Evolutionary conservation across 2,797 vertebrate species (phyloP).

Genomic region (Periparus ater): DNA sequence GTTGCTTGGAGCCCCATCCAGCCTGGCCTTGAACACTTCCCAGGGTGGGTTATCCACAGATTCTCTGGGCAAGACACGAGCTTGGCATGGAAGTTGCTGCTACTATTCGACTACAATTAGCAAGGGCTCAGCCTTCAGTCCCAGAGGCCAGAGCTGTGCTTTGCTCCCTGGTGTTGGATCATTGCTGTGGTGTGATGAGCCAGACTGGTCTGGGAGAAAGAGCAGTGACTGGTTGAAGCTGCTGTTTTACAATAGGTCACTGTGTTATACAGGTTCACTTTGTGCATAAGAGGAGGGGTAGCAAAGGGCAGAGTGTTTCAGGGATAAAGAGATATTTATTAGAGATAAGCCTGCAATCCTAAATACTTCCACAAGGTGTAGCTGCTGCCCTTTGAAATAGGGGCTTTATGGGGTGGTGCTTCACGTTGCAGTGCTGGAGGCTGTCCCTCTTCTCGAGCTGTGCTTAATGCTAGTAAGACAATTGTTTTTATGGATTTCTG

Average conservation of each 20-base stretch:
- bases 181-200: too few relatives aligned
- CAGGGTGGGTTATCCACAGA: accelerated
- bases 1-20: too few relatives aligned
- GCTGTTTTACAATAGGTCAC: neutral
- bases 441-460: too few relatives aligned
- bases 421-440: accelerated
- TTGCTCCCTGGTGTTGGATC: accelerated
- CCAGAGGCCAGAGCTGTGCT: neutral
- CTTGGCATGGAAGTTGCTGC: accelerated
- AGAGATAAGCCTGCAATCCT: neutral
- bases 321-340: neutral
- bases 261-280: neutral
- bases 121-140: neutral
- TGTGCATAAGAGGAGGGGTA: neutral
- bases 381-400: neutral
- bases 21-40: neutral
- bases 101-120: accelerated
- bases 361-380: constrained; percentile 5
- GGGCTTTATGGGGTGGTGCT: accelerated
- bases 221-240: neutral
- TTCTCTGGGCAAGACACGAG: neutral
- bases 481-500: neutral
- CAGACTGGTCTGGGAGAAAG: neutral
- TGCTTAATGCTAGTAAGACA: neutral
- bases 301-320: neutral